A percentile compares a stretch with the other conserved stretches of the same genome.
phyloP scores from a whole-genome alignment of 2,888 invertebrate genomes.

The Diaphora mendica region DNA sequence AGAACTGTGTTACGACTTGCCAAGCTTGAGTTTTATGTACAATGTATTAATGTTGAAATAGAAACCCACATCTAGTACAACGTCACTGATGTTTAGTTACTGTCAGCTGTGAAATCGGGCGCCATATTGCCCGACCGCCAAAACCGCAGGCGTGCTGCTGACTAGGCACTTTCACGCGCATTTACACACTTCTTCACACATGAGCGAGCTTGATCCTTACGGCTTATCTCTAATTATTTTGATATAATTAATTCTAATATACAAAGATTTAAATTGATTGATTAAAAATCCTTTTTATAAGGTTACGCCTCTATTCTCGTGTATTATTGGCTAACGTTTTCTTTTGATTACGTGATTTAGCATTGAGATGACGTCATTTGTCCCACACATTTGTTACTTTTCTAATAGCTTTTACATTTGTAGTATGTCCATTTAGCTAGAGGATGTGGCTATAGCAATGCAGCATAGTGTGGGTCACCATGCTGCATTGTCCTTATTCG shows the following conservation, averaged over 20 bases:
- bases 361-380: no score
- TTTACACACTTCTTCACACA: conserved; percentile 5
- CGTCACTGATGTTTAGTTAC: neutral
- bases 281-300: no score
- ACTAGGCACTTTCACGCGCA: conserved; percentile 12
- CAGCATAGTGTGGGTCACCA: no score
- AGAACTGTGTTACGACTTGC: neutral
- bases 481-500: no score
- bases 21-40: neutral
- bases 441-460: no score
- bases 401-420: no score
- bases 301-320: no score
- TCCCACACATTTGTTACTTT: no score
- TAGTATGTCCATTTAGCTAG: no score
- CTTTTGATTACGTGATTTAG: no score
- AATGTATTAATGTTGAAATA: neutral
- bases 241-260: neutral
- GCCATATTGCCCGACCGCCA: conserved; percentile 5
- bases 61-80: neutral
- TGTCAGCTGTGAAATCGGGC: conserved; percentile 12
- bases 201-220: neutral
- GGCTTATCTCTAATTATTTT: neutral
- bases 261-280: no score
- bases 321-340: no score
- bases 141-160: conserved; percentile 8